Evolutionary conservation across 2,113 vertebrate genomes (phyloP).

Genomic region (Bufo bufo): DNA sequence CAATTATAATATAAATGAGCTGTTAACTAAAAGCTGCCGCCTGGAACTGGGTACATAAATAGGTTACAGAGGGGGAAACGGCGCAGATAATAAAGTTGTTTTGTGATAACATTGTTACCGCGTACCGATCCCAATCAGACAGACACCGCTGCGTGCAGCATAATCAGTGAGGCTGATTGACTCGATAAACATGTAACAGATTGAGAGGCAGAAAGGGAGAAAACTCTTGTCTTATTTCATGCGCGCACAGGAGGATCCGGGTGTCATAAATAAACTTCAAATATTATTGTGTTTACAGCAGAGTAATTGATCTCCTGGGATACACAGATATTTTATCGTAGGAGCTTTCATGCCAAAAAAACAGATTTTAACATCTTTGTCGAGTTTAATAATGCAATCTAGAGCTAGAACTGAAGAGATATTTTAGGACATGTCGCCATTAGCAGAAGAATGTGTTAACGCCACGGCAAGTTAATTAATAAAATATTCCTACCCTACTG

Average conservation of each 20-base stretch:
- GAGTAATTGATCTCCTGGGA: constrained; percentile 49
- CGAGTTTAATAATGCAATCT: constrained; percentile 42
- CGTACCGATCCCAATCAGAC: constrained; percentile 55
- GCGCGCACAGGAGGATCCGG: constrained; percentile 42
- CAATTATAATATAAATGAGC: constrained; percentile 34
- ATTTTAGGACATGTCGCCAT: constrained; percentile 29
- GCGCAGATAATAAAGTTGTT: constrained; percentile 54
- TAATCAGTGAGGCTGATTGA: constrained; percentile 52
- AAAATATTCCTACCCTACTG: not conserved
- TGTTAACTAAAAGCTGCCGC: not conserved
- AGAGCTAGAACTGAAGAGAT: not conserved
- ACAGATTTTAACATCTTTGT: constrained; percentile 40
- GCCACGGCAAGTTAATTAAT: not conserved
- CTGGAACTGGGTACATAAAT: constrained; percentile 21
- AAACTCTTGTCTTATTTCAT: constrained; percentile 35
- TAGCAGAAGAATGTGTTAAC: constrained; percentile 27
- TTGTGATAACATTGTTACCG: constrained; percentile 51
- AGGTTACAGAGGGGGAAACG: constrained; percentile 2
- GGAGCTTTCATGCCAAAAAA: constrained; percentile 46
- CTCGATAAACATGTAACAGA: constrained; percentile 46
- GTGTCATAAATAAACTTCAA: constrained; percentile 49
- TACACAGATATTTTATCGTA: constrained; percentile 33
- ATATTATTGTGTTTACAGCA: constrained; percentile 46
- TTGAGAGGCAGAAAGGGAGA: constrained; percentile 40
- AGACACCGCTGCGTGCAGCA: constrained; percentile 25